Evolutionary conservation across 2,113 vertebrate species (phyloP).

Genomic region (Phrynosoma platyrhinos): DNA sequence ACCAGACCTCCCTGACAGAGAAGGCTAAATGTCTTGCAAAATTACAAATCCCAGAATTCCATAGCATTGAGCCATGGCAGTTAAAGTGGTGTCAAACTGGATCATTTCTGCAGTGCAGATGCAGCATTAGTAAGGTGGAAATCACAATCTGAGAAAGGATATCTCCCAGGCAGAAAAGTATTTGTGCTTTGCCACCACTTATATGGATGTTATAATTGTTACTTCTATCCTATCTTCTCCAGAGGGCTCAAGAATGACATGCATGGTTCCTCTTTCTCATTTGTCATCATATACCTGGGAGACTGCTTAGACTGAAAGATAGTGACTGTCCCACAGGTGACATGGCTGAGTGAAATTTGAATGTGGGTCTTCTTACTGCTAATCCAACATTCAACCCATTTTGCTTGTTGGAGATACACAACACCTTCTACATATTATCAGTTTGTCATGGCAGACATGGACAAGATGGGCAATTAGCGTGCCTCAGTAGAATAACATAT

Average conservation of each 20-base stretch:
- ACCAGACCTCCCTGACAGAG: no score
- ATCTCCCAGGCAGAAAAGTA: background rate
- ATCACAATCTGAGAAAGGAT: background rate
- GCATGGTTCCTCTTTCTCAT: background rate
- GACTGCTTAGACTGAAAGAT: background rate
- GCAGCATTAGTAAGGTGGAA: no score
- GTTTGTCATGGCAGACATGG: background rate
- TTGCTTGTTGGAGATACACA: background rate
- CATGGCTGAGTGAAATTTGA: background rate
- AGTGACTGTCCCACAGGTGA: background rate
- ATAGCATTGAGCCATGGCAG: no score
- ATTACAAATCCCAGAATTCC: no score
- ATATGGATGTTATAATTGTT: background rate
- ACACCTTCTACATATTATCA: background rate
- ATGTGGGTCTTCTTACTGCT: background rate
- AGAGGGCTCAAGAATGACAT: background rate
- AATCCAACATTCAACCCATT: background rate
- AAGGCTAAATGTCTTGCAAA: no score
- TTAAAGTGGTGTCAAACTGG: no score
- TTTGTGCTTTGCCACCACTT: background rate
- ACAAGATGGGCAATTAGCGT: background rate
- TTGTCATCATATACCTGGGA: background rate
- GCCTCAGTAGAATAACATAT: background rate
- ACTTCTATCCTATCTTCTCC: background rate
- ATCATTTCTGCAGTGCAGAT: no score